Conservation (phyloP, 2,888 invertebrate species). For the Phymatocera aterrima region DNA sequence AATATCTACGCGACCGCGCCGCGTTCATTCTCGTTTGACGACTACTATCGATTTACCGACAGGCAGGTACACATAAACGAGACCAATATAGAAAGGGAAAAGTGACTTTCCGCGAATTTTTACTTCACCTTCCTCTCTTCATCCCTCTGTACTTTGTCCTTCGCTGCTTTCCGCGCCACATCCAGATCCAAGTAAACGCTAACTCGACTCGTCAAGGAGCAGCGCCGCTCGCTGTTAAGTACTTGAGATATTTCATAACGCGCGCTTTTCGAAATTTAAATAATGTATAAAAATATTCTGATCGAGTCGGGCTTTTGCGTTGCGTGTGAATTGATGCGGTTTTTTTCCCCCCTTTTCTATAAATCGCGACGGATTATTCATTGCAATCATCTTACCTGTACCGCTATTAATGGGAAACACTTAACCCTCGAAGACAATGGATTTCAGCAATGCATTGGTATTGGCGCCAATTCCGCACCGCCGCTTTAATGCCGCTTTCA, state of each 20-base stretch:
- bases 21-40: neutral
- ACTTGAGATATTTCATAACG: neutral
- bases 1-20: neutral
- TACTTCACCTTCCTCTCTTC: neutral
- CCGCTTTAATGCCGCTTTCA: too few species aligned
- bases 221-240: neutral
- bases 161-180: too few species aligned
- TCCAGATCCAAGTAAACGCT: constrained; percentile 22
- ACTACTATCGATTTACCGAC: constrained; percentile 1
- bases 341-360: too few species aligned
- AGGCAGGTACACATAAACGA: neutral
- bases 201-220: neutral
- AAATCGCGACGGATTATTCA: too few species aligned
- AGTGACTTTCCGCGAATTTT: constrained; percentile 14
- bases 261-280: neutral
- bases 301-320: too few species aligned
- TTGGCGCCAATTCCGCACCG: neutral
- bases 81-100: constrained; percentile 23
- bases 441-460: too few species aligned
- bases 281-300: too few species aligned
- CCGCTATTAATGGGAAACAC: too few species aligned
- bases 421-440: too few species aligned
- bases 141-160: neutral
- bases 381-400: too few species aligned
- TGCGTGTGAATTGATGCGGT: too few species aligned